These are phyloP conservation scores for Teleogryllus oceanicus DNA, from an alignment of 2,888 invertebrate species.

Conservation along the genomic window DNA sequence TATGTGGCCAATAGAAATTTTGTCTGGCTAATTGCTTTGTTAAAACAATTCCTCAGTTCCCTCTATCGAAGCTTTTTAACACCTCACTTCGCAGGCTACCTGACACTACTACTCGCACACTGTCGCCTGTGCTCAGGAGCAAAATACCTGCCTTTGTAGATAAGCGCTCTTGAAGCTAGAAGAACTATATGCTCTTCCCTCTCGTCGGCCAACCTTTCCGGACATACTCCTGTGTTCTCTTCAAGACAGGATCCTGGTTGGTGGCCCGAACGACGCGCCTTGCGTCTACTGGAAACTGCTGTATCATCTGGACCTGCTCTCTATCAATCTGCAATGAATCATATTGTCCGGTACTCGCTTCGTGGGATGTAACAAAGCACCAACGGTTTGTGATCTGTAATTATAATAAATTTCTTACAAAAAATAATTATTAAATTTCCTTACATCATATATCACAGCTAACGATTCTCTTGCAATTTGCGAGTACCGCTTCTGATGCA, in stretches of 20 bases:
- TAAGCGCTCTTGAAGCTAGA: not conserved
- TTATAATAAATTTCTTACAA: not conserved
- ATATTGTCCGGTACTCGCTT: not conserved
- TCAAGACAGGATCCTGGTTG: not conserved
- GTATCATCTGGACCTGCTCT: not conserved
- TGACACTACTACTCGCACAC: not conserved
- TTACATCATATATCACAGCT: not conserved
- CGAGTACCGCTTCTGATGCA: not conserved
- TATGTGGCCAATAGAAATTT: not conserved
- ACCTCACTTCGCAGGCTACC: not conserved
- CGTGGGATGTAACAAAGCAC: not conserved
- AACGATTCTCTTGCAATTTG: not conserved
- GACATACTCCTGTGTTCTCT: not conserved
- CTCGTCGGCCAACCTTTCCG: not conserved
- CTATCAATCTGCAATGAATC: not conserved
- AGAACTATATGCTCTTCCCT: not conserved
- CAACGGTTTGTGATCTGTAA: not conserved
- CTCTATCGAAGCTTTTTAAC: not conserved
- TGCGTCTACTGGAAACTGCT: not conserved
- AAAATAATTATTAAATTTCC: not conserved
- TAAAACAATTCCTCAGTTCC: not conserved
- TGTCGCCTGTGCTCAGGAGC: not conserved
- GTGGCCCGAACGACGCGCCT: not conserved
- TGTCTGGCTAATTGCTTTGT: not conserved
- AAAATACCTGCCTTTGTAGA: not conserved